These are phyloP conservation scores for Halisarca cf. caerulea DNA, from an alignment of 37 sponge, comb jelly and placozoan species.

Conservation along the genomic window DNA sequence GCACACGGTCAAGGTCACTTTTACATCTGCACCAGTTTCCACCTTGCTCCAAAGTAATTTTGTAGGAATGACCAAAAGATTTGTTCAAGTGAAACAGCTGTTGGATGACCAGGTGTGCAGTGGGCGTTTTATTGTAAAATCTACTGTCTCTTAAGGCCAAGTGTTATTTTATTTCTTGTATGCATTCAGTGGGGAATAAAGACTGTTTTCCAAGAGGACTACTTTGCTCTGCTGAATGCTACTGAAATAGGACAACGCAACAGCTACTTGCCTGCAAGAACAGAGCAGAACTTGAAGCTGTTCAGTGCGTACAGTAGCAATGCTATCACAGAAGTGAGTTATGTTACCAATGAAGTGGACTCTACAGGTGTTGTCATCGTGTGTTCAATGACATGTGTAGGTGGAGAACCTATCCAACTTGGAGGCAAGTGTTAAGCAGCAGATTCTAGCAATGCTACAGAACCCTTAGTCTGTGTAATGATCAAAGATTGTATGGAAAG, in stretches of 20 bases:
- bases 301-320: background rate
- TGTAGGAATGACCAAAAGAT: constrained; percentile 29
- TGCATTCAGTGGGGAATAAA: constrained; percentile 43
- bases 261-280: constrained; percentile 34
- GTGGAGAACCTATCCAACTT: constrained; percentile 7
- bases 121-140: too few species aligned
- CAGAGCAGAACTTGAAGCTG: background rate
- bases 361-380: background rate
- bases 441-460: background rate
- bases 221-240: constrained; percentile 51
- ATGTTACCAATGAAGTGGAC: background rate
- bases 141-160: background rate
- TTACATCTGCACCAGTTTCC: background rate
- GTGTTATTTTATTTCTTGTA: background rate
- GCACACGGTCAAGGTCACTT: constrained; percentile 15
- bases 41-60: constrained; percentile 32
- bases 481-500: too few species aligned
- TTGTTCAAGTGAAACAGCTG: constrained; percentile 39
- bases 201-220: constrained; percentile 69
- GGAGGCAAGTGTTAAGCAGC: background rate
- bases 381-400: background rate
- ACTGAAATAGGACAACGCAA: constrained; percentile 58
- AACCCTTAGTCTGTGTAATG: background rate
- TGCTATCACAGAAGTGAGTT: background rate
- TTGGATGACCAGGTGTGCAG: constrained; percentile 55